A percentile compares a stretch with the other conserved stretches of the same genome.
These are phyloP conservation scores for Imbricaverruca yamaguchii DNA, from an alignment of 2,888 invertebrate genomes.

Conservation along the genomic window DNA sequence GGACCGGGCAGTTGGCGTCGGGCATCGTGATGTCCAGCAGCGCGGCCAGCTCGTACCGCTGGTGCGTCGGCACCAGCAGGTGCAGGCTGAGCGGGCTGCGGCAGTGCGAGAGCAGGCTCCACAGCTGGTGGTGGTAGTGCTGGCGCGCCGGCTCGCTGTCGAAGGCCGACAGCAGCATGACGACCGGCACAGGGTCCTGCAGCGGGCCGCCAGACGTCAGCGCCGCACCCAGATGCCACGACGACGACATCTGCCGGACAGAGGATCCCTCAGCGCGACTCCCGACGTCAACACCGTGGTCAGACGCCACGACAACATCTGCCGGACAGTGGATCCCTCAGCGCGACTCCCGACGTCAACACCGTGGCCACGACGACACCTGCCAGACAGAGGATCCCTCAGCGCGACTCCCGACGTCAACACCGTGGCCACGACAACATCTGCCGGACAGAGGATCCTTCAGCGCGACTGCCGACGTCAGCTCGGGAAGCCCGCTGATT, in stretches of 20 bases:
- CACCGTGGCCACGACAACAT: too few relatives aligned
- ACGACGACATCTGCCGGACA: background rate
- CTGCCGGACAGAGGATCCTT: too few relatives aligned
- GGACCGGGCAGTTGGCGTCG: background rate
- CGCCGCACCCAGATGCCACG: background rate
- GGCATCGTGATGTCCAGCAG: background rate
- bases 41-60: background rate
- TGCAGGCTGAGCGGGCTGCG: background rate
- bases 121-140: constrained; percentile 1
- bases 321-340: too few relatives aligned
- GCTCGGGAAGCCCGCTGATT: too few relatives aligned
- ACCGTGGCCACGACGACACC: too few relatives aligned
- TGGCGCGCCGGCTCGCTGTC: background rate
- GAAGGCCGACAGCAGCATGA: background rate
- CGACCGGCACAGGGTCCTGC: constrained; percentile 19
- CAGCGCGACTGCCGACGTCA: too few relatives aligned
- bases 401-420: too few relatives aligned
- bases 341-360: too few relatives aligned
- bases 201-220: constrained; percentile 33
- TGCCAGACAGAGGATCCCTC: too few relatives aligned
- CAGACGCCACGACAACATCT: too few relatives aligned
- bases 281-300: too few relatives aligned
- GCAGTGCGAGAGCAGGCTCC: background rate
- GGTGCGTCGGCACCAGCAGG: background rate
- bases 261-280: too few relatives aligned